Evolutionary conservation across 2,888 invertebrate species (phyloP).

Genomic region (Perizoma flavofasciatum): DNA sequence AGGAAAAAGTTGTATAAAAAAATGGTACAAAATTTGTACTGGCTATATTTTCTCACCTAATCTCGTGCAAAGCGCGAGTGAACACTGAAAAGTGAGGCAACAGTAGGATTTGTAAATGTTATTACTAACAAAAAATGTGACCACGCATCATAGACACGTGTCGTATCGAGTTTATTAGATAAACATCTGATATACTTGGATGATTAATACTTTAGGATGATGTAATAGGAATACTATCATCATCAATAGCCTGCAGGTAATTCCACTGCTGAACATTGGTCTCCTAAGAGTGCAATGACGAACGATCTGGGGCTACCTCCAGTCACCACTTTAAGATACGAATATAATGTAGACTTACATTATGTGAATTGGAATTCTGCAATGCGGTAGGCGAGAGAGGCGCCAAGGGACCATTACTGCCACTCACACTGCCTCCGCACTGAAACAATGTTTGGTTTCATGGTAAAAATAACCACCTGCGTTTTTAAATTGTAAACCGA

Average conservation of each 20-base stretch:
- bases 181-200: conserved; percentile 6
- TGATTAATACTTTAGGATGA: conserved; percentile 8
- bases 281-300: too few relatives aligned
- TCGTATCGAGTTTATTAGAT: conserved; percentile 6
- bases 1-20: too few relatives aligned
- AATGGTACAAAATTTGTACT: too few relatives aligned
- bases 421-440: conserved; percentile 74
- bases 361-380: conserved; percentile 76
- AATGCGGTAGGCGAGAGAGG: conserved; percentile 79
- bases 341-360: conserved; percentile 59
- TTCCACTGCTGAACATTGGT: too few relatives aligned
- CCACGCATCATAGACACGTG: conserved; percentile 12
- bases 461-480: conserved; percentile 52
- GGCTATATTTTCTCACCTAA: neutral
- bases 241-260: too few relatives aligned
- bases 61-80: neutral
- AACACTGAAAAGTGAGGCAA: conserved; percentile 8
- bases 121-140: conserved; percentile 19
- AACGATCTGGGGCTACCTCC: too few relatives aligned
- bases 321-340: too few relatives aligned
- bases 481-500: conserved; percentile 36
- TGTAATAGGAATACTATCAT: too few relatives aligned
- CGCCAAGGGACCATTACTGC: conserved; percentile 78
- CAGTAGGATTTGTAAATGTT: conserved; percentile 11
- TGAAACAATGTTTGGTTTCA: conserved; percentile 59